Evolutionary conservation across 2,888 invertebrate species (phyloP).

Genomic region (Bugulina stolonifera): DNA sequence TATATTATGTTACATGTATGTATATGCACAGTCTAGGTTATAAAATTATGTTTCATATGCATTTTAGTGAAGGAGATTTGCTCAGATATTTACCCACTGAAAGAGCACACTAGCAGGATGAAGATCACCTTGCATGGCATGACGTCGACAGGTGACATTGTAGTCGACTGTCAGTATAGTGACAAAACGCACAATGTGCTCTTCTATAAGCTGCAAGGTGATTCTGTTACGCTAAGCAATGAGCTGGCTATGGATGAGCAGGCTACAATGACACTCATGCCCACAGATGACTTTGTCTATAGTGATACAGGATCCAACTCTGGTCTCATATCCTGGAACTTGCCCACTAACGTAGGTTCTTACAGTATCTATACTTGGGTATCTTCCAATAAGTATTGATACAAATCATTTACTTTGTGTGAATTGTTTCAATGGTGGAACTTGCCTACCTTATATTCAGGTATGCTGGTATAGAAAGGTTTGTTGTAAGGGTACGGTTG

Average conservation of each 20-base stretch:
- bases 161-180: conserved; percentile 2
- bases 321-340: conserved; percentile 19
- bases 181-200: conserved; percentile 9
- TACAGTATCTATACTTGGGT: no score
- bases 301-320: conserved; percentile 8
- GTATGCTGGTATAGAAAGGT: no score
- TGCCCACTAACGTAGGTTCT: conserved; percentile 2
- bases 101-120: background rate
- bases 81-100: background rate
- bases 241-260: conserved; percentile 11
- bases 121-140: conserved; percentile 16
- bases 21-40: no score
- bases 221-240: background rate
- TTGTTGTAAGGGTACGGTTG: no score
- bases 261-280: conserved; percentile 20
- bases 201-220: background rate
- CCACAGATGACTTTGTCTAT: conserved; percentile 22
- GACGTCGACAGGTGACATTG: conserved; percentile 3
- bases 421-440: no score
- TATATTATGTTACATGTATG: no score
- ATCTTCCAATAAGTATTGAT: no score
- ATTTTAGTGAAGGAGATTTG: conserved; percentile 1
- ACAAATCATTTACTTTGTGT: no score
- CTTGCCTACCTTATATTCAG: no score
- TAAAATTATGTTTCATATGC: background rate